Evolutionary conservation across 2,888 invertebrate genomes (phyloP).

Genomic region (Drosophila neonasuta): DNA sequence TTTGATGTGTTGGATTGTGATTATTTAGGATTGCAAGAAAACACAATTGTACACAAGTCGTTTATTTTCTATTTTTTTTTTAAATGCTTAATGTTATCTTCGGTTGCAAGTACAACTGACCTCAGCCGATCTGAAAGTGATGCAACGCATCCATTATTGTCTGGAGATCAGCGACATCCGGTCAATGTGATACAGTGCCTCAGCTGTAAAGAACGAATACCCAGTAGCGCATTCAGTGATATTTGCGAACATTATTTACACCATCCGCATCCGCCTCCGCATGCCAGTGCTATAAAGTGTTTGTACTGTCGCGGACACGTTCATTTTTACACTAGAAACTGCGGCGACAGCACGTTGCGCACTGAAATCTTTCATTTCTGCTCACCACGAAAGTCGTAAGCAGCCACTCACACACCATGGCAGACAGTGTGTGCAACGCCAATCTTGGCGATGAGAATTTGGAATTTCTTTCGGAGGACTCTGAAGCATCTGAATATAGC

Average conservation of each 20-base stretch:
- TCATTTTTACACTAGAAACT: constrained; percentile 61
- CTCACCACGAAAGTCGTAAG: constrained; percentile 65
- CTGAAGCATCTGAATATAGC: constrained; percentile 77
- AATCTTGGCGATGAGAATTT: constrained; percentile 22
- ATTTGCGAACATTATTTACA: constrained; percentile 77
- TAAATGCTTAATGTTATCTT: constrained; percentile 6
- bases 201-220: constrained; percentile 70
- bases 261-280: constrained; percentile 52
- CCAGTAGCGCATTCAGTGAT: constrained; percentile 66
- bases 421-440: constrained; percentile 47
- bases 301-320: constrained; percentile 79
- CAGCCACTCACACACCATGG: constrained; percentile 25
- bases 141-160: constrained; percentile 77
- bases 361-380: constrained; percentile 76
- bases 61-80: background rate
- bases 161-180: constrained; percentile 62
- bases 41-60: background rate
- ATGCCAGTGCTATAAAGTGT: constrained; percentile 59
- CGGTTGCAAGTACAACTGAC: constrained; percentile 4
- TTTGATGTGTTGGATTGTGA: background rate
- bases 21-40: background rate
- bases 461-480: constrained; percentile 54
- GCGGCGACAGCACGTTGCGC: constrained; percentile 12
- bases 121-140: constrained; percentile 75
- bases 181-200: constrained; percentile 69